Evolutionary conservation across 2,888 invertebrate species (phyloP).

Genomic region (Lutraria lutraria): DNA sequence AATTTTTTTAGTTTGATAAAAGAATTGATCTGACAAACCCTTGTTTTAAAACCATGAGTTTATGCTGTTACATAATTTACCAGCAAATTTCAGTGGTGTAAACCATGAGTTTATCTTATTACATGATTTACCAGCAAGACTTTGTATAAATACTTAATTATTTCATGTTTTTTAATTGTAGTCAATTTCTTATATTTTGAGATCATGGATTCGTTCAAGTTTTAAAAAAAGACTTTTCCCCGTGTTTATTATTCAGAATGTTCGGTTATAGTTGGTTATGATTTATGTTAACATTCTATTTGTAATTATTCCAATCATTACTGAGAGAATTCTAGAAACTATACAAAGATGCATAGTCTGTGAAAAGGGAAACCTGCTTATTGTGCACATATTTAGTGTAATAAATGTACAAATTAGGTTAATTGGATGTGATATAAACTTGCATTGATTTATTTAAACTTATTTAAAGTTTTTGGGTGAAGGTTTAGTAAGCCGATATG

Average conservation of each 20-base stretch:
- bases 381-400: too few species aligned
- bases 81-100: too few species aligned
- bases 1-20: too few species aligned
- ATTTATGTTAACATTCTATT: constrained; percentile 13
- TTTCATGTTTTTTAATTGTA: neutral
- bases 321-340: constrained; percentile 1
- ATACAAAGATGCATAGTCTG: neutral
- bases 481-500: neutral
- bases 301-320: constrained; percentile 10
- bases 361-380: neutral
- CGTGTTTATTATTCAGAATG: neutral
- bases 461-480: too few species aligned
- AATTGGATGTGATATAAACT: too few species aligned
- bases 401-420: too few species aligned
- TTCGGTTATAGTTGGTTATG: neutral
- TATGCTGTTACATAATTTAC: neutral
- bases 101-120: neutral
- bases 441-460: too few species aligned
- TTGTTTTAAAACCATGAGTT: neutral
- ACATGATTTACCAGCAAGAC: neutral
- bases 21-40: too few species aligned
- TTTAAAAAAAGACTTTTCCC: neutral
- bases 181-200: neutral
- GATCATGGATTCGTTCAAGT: neutral
- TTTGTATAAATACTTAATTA: neutral